Evolutionary conservation across 2,797 vertebrate species (phyloP).

Genomic region (Acanthopagrus latus): DNA sequence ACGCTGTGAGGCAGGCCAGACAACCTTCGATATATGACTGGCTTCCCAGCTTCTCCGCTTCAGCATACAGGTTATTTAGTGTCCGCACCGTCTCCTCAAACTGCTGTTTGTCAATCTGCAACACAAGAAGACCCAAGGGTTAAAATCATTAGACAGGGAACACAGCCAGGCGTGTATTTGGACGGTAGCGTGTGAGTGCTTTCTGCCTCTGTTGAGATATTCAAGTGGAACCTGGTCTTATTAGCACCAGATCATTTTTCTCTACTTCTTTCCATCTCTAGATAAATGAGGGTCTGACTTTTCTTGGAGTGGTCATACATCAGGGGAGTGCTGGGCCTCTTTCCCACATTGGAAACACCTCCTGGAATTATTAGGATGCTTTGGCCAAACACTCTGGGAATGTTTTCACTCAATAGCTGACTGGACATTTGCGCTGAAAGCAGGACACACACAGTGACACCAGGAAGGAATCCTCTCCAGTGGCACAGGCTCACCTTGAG

Average conservation of each 20-base stretch:
- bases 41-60: conserved; percentile 96
- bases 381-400: conserved; percentile 53
- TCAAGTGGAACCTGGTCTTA: conserved; percentile 39
- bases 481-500: conserved; percentile 11
- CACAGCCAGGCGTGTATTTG: conserved; percentile 9
- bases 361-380: conserved; percentile 61
- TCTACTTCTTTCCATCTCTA: conserved; percentile 41
- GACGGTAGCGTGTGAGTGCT: conserved; percentile 8
- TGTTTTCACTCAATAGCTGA: conserved; percentile 65
- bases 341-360: conserved; percentile 57
- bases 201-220: conserved; percentile 24
- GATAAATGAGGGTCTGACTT: conserved; percentile 58
- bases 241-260: conserved; percentile 42
- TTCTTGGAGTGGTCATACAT: conserved; percentile 60
- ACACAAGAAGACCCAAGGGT: conserved; percentile 21
- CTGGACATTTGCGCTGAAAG: conserved; percentile 17
- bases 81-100: conserved; percentile 95
- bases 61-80: conserved; percentile 94
- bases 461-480: conserved; percentile 20
- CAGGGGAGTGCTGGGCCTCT: conserved; percentile 54
- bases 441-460: conserved; percentile 29
- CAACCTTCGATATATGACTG: conserved; percentile 96
- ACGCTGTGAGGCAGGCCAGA: conserved; percentile 95
- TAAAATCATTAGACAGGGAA: background rate
- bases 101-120: conserved; percentile 94